A percentile compares a stretch with the other conserved stretches of the same genome.
Conservation (phyloP, 1,140 invertebrate genomes). For the Lordiphosa stackelbergi region DNA sequence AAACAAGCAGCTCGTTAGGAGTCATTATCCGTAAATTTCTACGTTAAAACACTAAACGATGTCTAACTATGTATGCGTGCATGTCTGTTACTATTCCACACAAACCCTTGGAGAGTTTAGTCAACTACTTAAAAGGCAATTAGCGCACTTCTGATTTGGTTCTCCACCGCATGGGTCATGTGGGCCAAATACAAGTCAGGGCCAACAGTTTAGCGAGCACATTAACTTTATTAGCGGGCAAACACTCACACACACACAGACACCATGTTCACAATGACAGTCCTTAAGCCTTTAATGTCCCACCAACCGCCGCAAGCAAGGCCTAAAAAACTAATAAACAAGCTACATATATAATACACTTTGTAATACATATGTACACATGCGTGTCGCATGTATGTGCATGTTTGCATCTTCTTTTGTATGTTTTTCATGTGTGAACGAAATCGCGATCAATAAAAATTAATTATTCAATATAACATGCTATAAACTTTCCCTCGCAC, state of each 20-base stretch:
- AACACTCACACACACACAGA: conserved; percentile 19
- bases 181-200: conserved; percentile 49
- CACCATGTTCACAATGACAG: conserved; percentile 52
- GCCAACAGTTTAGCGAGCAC: conserved; percentile 60
- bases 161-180: conserved; percentile 33
- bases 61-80: neutral
- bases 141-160: conserved; percentile 49
- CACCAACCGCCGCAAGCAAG: conserved; percentile 43
- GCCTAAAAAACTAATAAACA: conserved; percentile 66
- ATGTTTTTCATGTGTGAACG: conserved; percentile 15
- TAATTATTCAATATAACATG: conserved; percentile 69
- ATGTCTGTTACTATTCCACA: conserved; percentile 12
- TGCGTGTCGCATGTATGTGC: conserved; percentile 6
- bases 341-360: conserved; percentile 2
- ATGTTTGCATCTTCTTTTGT: conserved; percentile 1
- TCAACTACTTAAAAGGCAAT: conserved; percentile 70
- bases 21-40: no score
- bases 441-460: conserved; percentile 69
- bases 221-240: conserved; percentile 67
- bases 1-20: no score
- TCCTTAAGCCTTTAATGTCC: conserved; percentile 43
- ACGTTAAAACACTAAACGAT: no score
- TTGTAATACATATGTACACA: conserved; percentile 5
- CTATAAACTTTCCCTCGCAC: conserved; percentile 57
- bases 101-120: conserved; percentile 44